phyloP scores from a whole-genome alignment of 1,140 invertebrate species.

The Megalopta genalis region DNA sequence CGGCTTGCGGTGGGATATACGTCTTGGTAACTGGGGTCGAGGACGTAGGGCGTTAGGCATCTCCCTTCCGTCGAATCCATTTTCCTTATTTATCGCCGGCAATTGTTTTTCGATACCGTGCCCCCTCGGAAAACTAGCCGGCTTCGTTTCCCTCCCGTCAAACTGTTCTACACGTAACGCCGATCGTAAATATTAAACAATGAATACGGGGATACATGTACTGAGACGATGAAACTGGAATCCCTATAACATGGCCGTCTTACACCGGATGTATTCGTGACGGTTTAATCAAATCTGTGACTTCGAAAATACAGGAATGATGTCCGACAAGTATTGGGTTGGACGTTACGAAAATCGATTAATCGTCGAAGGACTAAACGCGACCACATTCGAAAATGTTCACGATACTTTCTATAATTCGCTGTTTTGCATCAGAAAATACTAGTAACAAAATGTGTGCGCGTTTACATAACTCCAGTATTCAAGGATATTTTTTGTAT shows the following conservation, averaged over 20 bases:
- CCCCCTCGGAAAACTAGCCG: constrained; percentile 29
- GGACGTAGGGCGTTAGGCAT: constrained; percentile 40
- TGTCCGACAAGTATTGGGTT: too few species aligned
- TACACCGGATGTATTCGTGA: not conserved
- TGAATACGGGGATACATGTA: constrained; percentile 38
- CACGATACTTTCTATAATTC: too few species aligned
- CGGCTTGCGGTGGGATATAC: constrained; percentile 41
- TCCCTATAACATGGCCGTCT: not conserved
- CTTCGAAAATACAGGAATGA: not conserved
- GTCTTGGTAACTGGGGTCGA: constrained; percentile 30
- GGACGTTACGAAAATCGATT: too few species aligned
- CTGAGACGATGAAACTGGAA: not conserved
- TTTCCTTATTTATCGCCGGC: constrained; percentile 63
- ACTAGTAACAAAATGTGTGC: too few species aligned
- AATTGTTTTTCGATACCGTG: constrained; percentile 62
- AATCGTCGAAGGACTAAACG: too few species aligned
- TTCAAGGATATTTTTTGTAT: too few species aligned
- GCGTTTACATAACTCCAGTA: too few species aligned
- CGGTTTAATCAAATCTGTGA: constrained; percentile 10
- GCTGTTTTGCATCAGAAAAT: too few species aligned
- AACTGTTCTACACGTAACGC: constrained; percentile 31
- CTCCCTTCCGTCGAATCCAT: constrained; percentile 54
- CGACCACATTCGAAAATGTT: too few species aligned
- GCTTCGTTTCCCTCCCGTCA: constrained; percentile 22
- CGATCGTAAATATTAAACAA: constrained; percentile 57